Base-by-base conservation (phyloP, 2,797 vertebrate species). In the Sardinella longiceps region DNA sequence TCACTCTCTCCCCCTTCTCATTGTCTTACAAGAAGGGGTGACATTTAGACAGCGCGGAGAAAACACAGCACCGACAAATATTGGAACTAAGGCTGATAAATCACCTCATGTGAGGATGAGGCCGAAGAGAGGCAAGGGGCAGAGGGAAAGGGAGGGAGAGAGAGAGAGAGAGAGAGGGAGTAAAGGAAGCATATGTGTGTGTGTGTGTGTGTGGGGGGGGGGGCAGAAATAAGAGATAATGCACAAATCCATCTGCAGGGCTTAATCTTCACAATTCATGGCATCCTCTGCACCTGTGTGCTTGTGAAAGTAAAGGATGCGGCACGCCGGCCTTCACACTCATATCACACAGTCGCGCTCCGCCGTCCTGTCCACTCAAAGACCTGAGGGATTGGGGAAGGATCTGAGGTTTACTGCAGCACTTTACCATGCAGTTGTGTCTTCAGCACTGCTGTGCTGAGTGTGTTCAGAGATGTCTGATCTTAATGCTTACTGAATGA, bases 11-110 rank as follows among this genome's bases (percentile, higher is more conserved):
- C 83, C 90, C 92, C 90, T 89, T 87, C 80, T 89, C 90, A 95
- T 96, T 96, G 95, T 96, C 95, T 95, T 92, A 91, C 93, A 95
- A 96, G 94, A 95, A 95, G 94, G 93, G 94, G 93, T 96, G 95
- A 96, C 95, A 96, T 96, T 96, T 96, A 93, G 94, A 96, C 94
- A 96, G 95, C 94, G 93, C 92, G 93, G 89, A 92, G 93, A 95
- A 95, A 95, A 95, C 94, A 94, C 93, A 94, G 90, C 91, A 91
- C 91, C 86, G 93, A 95, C 95, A 96, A 96, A 96, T 96, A 96
- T 96, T 96, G 95, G 92, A 95, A 95, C 94, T 91, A 90, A 92
- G 92, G 94, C 93, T 95, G 95, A 96, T 96, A 96, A 96, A 96
- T 96, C 95, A 96, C 90, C 30, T 91, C 89, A 85, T 88, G 80